Evolutionary conservation across 2,888 invertebrate species (phyloP).

Genomic region (Heliconius aoede): DNA sequence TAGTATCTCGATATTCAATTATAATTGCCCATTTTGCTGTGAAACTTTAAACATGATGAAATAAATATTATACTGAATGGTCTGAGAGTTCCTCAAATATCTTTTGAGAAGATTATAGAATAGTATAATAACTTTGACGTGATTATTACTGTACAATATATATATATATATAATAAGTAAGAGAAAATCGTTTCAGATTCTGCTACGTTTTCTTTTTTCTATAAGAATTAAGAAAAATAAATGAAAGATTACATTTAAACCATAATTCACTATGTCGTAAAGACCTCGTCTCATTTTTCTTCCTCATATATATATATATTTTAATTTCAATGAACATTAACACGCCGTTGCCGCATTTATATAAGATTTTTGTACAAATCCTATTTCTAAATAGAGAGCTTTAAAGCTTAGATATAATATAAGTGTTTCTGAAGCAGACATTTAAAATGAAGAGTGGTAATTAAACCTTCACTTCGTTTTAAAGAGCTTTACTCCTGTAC

Average conservation of each 20-base stretch:
- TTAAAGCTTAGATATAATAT: conserved; percentile 16
- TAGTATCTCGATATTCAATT: not conserved
- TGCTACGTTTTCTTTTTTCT: not conserved
- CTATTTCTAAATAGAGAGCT: conserved; percentile 11
- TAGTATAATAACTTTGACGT: not conserved
- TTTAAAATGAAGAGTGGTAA: conserved; percentile 26
- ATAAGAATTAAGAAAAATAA: not conserved
- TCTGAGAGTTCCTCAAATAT: too few relatives aligned
- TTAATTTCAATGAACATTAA: not conserved
- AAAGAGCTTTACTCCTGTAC: conserved; percentile 17
- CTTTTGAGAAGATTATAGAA: too few relatives aligned
- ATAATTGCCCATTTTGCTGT: not conserved
- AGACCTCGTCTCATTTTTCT: not conserved
- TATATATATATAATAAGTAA: too few relatives aligned
- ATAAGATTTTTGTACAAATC: conserved; percentile 14
- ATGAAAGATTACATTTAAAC: not conserved
- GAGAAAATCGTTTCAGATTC: too few relatives aligned
- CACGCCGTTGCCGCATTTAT: conserved; percentile 1
- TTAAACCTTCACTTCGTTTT: conserved; percentile 23
- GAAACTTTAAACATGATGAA: not conserved
- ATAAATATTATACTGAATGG: too few relatives aligned
- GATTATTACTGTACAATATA: not conserved
- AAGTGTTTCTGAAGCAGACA: conserved; percentile 26
- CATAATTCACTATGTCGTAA: not conserved
- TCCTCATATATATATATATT: not conserved